Conservation (phyloP, 2,888 invertebrate genomes). For the Dicyrtoma fusca region DNA sequence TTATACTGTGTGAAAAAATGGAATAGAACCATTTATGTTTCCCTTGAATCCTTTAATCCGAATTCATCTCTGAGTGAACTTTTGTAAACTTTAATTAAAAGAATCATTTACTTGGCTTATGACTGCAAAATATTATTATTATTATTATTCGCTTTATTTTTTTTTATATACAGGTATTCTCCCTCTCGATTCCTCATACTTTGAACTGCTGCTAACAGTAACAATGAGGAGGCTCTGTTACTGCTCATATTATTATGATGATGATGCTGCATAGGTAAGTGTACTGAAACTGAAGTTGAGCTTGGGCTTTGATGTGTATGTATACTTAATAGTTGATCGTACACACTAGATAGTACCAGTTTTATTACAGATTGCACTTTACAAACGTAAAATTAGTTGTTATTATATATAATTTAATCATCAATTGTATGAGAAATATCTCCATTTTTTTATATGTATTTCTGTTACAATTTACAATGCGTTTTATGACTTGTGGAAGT, state of each 20-base stretch:
- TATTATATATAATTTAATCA: constrained; percentile 17
- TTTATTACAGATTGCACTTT: constrained; percentile 22
- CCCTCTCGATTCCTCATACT: too few species aligned
- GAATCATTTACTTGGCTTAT: background rate
- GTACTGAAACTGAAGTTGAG: too few species aligned
- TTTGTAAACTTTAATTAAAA: constrained; percentile 12
- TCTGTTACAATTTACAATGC: constrained; percentile 1
- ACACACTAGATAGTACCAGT: background rate
- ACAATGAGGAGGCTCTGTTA: too few species aligned
- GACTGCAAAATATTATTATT: too few species aligned
- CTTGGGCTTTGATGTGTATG: too few species aligned
- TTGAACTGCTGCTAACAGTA: too few species aligned
- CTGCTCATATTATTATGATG: too few species aligned
- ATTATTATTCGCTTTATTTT: too few species aligned
- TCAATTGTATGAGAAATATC: background rate
- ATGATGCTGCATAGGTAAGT: too few species aligned
- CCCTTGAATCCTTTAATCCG: constrained; percentile 3
- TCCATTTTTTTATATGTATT: constrained; percentile 11
- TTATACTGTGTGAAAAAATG: constrained; percentile 10
- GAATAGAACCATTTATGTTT: constrained; percentile 11
- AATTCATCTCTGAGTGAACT: constrained; percentile 6
- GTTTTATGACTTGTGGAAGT: constrained; percentile 18
- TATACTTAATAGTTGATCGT: too few species aligned
- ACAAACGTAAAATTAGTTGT: constrained; percentile 20
- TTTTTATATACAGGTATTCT: too few species aligned